Evolutionary conservation across 2,888 invertebrate genomes (phyloP).

Genomic region (Lordiphosa fenestrarum): DNA sequence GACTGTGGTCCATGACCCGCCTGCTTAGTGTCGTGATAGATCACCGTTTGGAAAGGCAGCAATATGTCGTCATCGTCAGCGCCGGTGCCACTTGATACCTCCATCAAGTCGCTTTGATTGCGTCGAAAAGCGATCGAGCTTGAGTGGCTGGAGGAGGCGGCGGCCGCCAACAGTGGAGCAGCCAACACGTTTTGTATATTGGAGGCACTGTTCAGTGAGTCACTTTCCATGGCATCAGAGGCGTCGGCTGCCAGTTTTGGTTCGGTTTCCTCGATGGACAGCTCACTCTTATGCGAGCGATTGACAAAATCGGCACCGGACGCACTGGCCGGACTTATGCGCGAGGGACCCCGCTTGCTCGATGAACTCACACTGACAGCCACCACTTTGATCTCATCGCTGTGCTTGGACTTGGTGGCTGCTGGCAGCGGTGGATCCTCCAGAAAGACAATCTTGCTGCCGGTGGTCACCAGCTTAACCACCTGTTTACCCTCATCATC

Average conservation of each 20-base stretch:
- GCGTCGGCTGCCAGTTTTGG: conserved; percentile 80
- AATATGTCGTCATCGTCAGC: conserved; percentile 59
- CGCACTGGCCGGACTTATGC: conserved; percentile 39
- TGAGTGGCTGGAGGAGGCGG: conserved; percentile 60
- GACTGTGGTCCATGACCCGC: conserved; percentile 78
- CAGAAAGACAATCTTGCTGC: conserved; percentile 78
- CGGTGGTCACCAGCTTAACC: conserved; percentile 76
- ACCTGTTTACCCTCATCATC: conserved; percentile 63
- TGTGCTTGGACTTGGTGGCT: conserved; percentile 31
- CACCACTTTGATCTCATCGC: conserved; percentile 80
- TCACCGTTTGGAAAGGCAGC: conserved; percentile 82
- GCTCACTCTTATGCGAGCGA: conserved; percentile 83
- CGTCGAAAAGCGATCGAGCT: conserved; percentile 77
- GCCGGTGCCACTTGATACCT: conserved; percentile 17
- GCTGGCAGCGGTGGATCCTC: conserved; percentile 55
- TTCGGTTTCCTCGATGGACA: conserved; percentile 83
- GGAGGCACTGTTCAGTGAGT: conserved; percentile 77
- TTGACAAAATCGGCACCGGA: conserved; percentile 75
- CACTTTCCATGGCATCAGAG: conserved; percentile 53
- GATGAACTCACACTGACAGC: conserved; percentile 82
- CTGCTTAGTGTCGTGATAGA: conserved; percentile 81
- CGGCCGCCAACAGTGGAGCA: conserved; percentile 81
- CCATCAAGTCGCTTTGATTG: conserved; percentile 34
- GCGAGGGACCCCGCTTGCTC: conserved; percentile 43
- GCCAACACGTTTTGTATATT: conserved; percentile 78